These are phyloP conservation scores for Ephydatia muelleri DNA, from an alignment of 37 sponge, comb jelly and placozoan genomes.

Conservation along the genomic window DNA sequence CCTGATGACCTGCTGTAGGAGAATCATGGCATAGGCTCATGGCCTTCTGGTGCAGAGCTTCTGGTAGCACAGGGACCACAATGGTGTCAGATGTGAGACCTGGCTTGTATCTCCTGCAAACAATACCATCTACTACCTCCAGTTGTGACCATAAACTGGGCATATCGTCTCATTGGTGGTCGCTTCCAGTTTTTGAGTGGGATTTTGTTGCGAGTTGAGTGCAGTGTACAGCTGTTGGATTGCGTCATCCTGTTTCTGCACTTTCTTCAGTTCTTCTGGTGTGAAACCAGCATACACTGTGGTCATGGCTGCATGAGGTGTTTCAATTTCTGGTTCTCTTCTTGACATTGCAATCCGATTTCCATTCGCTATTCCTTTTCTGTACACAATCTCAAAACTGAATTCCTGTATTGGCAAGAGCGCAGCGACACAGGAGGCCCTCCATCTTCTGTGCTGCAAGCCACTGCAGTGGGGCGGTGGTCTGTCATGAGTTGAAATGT, in stretches of 20 bases:
- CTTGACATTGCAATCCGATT: conserved; percentile 64
- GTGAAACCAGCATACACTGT: not conserved
- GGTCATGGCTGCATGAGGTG: not conserved
- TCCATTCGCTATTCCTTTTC: conserved; percentile 34
- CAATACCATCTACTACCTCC: conserved; percentile 32
- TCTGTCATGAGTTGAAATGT: conserved; percentile 44
- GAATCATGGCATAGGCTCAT: conserved; percentile 21
- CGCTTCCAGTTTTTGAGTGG: conserved; percentile 31
- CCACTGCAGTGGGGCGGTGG: conserved; percentile 62
- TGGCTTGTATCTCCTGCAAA: conserved; percentile 39
- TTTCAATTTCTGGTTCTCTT: not conserved
- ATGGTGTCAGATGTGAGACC: conserved; percentile 10
- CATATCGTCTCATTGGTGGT: conserved; percentile 36
- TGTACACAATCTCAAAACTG: conserved; percentile 33
- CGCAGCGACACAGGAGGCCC: conserved; percentile 53
- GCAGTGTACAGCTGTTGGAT: not conserved
- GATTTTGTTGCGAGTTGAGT: not conserved
- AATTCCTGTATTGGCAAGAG: conserved; percentile 51
- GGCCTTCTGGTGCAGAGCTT: not conserved
- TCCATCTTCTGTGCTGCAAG: conserved; percentile 61
- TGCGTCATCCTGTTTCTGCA: not conserved
- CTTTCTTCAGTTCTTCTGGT: not conserved
- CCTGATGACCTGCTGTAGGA: conserved; percentile 54
- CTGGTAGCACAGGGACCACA: conserved; percentile 38
- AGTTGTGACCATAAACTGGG: conserved; percentile 53